Conservation (phyloP, 1,140 invertebrate genomes). For the Drosophila suzukii region DNA sequence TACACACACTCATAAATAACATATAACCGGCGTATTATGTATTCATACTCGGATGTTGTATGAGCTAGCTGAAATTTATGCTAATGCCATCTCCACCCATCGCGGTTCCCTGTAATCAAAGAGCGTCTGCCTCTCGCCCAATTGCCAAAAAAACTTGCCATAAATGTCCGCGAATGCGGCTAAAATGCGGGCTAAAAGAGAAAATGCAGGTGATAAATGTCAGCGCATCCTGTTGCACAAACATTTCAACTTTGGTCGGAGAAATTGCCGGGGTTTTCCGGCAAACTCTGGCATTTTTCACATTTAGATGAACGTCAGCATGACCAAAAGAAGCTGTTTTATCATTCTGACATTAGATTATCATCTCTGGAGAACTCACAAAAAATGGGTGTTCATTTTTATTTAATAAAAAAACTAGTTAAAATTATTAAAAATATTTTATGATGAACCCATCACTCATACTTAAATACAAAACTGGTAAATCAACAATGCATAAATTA, state of each 20-base stretch:
- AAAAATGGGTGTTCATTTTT: no score
- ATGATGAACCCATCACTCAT: no score
- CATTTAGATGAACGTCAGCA: background rate
- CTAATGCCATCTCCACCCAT: conserved; percentile 41
- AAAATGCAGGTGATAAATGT: conserved; percentile 73
- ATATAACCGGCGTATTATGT: conserved; percentile 58
- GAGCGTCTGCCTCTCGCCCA: conserved; percentile 17
- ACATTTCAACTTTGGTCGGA: background rate
- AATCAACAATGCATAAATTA: conserved; percentile 16
- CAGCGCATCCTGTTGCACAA: conserved; percentile 65
- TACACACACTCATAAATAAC: conserved; percentile 41
- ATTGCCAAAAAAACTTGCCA: conserved; percentile 41
- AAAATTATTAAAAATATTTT: no score
- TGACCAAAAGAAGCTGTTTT: no score
- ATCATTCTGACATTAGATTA: no score
- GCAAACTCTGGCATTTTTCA: background rate
- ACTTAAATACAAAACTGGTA: no score
- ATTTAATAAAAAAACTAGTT: no score
- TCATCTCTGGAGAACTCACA: no score
- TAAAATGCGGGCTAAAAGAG: conserved; percentile 1
- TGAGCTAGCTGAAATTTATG: conserved; percentile 70
- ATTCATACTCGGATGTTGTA: conserved; percentile 72
- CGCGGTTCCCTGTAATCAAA: conserved; percentile 44
- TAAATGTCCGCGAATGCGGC: conserved; percentile 30
- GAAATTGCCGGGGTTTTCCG: background rate